Evolutionary conservation across 2,888 invertebrate species (phyloP).

Genomic region (Morinoia aosen): DNA sequence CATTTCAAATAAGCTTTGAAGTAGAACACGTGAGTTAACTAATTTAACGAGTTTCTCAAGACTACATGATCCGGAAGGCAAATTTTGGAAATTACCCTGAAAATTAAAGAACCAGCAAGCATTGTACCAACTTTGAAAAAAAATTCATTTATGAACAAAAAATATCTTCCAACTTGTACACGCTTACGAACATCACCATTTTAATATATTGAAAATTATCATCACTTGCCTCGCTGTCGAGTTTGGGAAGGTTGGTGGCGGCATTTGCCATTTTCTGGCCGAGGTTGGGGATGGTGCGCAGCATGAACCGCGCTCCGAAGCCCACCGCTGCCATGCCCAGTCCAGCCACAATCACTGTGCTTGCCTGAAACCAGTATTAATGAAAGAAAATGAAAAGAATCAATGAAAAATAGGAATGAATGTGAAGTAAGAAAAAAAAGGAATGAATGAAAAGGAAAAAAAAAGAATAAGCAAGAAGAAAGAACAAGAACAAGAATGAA

Average conservation of each 20-base stretch:
- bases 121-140: no score
- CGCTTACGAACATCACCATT: no score
- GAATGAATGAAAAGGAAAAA: neutral
- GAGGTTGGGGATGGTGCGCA: slow-evolving; percentile 83
- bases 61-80: no score
- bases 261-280: slow-evolving; percentile 84
- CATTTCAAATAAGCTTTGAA: no score
- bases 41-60: no score
- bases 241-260: slow-evolving; percentile 83
- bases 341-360: slow-evolving; percentile 83
- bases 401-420: neutral
- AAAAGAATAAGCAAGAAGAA: neutral
- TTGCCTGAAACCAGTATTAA: slow-evolving; percentile 57
- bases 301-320: slow-evolving; percentile 85
- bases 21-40: no score
- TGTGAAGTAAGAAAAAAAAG: neutral
- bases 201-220: neutral
- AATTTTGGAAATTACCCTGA: no score
- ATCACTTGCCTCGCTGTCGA: slow-evolving; percentile 78
- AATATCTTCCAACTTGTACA: no score
- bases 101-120: no score
- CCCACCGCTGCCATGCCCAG: slow-evolving; percentile 92
- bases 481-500: neutral
- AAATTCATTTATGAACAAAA: no score
- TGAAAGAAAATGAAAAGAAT: neutral